Evolutionary conservation across 23 tunicate species (phyloP).

Genomic region (Halocynthia aurantium): DNA sequence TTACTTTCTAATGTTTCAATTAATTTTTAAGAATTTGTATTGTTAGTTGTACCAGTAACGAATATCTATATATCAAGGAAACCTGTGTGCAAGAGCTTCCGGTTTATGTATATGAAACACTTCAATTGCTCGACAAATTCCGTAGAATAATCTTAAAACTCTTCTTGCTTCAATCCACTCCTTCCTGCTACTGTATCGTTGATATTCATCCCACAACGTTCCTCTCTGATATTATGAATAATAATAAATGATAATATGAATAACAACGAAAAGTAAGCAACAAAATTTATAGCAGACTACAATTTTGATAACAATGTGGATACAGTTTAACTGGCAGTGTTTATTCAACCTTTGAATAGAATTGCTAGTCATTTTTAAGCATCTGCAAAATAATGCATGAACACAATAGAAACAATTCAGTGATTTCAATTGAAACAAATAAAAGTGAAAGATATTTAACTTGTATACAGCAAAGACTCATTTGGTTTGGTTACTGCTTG

Average conservation of each 20-base stretch:
- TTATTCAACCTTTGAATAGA: too few relatives aligned
- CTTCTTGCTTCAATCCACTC: conserved; percentile 34
- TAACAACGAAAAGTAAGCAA: background rate
- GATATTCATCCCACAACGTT: conserved; percentile 87
- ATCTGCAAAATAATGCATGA: too few relatives aligned
- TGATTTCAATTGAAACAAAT: too few relatives aligned
- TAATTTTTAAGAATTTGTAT: too few relatives aligned
- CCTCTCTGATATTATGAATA: conserved; percentile 36
- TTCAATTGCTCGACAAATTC: conserved; percentile 64
- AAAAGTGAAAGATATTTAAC: too few relatives aligned
- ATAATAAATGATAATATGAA: background rate
- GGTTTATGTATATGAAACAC: conserved; percentile 54
- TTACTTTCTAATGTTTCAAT: background rate
- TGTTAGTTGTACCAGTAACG: too few relatives aligned
- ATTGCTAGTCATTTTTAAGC: too few relatives aligned
- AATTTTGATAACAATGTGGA: background rate
- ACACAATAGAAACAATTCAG: too few relatives aligned
- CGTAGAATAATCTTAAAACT: conserved; percentile 46
- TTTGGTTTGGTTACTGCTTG: too few relatives aligned
- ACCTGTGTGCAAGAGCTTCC: conserved; percentile 73
- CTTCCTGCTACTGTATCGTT: conserved; percentile 33
- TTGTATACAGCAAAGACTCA: too few relatives aligned
- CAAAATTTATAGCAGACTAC: background rate
- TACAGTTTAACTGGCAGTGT: too few relatives aligned
- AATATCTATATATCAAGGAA: background rate